These are phyloP conservation scores for Lepidocyrtinus sp. DNA, from an alignment of 2,888 invertebrate genomes.

Conservation along the genomic window DNA sequence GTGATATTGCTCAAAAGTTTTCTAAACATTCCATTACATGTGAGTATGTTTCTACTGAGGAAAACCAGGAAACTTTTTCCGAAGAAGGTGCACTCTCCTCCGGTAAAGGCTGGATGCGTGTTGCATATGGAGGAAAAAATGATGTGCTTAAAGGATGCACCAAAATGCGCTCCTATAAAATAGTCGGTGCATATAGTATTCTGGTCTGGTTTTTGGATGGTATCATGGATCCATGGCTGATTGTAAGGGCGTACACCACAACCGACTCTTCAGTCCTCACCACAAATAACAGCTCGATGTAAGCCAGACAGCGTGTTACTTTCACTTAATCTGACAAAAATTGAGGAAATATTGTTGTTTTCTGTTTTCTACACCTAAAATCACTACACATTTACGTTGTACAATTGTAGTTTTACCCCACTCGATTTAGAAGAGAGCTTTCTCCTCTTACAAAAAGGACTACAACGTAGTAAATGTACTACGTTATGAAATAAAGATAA, in stretches of 20 bases:
- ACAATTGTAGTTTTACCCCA: too few species aligned
- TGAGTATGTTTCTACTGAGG: neutral
- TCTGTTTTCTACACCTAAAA: too few species aligned
- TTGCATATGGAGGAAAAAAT: neutral
- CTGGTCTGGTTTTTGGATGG: neutral
- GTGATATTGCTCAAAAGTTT: neutral
- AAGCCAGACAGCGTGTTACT: neutral
- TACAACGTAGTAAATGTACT: too few species aligned
- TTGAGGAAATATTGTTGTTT: too few species aligned
- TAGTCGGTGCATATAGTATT: too few species aligned
- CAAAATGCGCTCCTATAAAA: neutral
- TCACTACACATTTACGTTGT: too few species aligned
- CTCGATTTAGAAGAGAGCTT: too few species aligned
- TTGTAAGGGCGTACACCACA: neutral
- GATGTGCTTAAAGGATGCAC: neutral
- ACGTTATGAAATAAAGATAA: too few species aligned
- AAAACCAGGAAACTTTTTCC: neutral
- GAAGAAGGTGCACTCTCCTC: too few species aligned
- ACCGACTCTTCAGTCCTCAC: neutral
- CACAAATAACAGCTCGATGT: neutral
- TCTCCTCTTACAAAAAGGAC: too few species aligned
- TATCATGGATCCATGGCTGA: neutral
- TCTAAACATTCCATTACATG: neutral
- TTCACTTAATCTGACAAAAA: too few species aligned
- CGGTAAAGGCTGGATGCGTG: neutral